These are phyloP conservation scores for Eilema depressum DNA, from an alignment of 2,888 invertebrate genomes.

Conservation along the genomic window DNA sequence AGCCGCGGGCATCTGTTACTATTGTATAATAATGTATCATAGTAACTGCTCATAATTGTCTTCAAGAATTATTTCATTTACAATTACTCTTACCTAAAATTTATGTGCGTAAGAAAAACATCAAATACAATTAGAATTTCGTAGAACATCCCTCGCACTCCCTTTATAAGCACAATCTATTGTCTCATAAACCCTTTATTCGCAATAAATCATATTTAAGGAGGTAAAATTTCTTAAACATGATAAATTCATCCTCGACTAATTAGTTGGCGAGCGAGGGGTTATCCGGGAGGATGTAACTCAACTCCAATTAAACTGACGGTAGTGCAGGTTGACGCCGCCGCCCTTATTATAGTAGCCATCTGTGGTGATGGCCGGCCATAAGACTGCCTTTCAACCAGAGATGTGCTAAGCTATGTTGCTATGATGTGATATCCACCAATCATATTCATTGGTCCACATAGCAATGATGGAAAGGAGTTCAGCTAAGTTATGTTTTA, in stretches of 20 bases:
- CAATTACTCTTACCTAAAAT: conserved; percentile 10
- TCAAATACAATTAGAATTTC: conserved; percentile 20
- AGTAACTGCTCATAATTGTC: not conserved
- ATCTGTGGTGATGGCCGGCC: conserved; percentile 30
- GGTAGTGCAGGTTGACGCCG: conserved; percentile 25
- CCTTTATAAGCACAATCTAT: conserved; percentile 25
- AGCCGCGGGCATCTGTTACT: too few relatives aligned
- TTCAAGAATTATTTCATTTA: not conserved
- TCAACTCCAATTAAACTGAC: conserved; percentile 49
- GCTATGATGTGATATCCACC: too few relatives aligned
- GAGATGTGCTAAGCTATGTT: too few relatives aligned
- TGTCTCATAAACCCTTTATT: conserved; percentile 28
- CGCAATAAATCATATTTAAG: conserved; percentile 47
- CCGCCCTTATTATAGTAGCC: conserved; percentile 37
- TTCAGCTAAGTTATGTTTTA: too few relatives aligned
- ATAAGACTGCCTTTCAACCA: too few relatives aligned
- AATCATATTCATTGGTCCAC: too few relatives aligned
- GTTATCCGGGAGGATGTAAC: conserved; percentile 48
- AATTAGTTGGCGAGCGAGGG: conserved; percentile 45
- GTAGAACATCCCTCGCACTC: conserved; percentile 4
- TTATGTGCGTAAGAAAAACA: conserved; percentile 17
- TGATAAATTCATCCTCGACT: conserved; percentile 47
- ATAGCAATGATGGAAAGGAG: too few relatives aligned
- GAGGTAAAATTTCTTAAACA: conserved; percentile 47
- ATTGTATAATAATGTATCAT: not conserved